Evolutionary conservation across 2,797 vertebrate species (phyloP).

Genomic region (Pangasius djambal): DNA sequence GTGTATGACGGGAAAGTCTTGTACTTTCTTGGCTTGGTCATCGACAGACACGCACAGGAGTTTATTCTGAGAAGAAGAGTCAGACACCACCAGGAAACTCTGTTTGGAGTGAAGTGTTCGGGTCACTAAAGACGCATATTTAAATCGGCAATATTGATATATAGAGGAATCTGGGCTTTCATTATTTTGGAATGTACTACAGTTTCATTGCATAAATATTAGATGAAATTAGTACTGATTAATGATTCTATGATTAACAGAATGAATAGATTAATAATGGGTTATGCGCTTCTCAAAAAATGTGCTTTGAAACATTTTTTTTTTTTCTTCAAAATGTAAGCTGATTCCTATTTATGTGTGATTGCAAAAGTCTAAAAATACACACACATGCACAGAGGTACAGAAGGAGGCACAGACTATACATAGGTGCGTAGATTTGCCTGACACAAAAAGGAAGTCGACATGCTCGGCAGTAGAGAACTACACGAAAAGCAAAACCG

Average conservation of each 20-base stretch:
- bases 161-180: neutral
- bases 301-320: neutral
- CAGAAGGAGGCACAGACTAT: neutral
- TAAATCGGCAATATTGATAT: neutral
- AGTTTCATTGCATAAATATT: neutral
- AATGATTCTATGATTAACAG: no score
- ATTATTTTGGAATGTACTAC: neutral
- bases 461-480: slow-evolving; percentile 22
- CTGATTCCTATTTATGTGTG: neutral
- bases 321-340: neutral
- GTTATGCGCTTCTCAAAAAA: neutral
- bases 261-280: no score
- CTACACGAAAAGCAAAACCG: slow-evolving; percentile 3
- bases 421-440: slow-evolving; percentile 4
- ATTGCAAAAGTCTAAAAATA: neutral
- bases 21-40: slow-evolving; percentile 57
- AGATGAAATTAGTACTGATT: neutral
- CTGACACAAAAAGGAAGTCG: slow-evolving; percentile 68
- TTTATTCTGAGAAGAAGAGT: slow-evolving; percentile 63
- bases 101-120: slow-evolving; percentile 44
- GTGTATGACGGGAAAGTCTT: slow-evolving; percentile 66
- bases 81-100: slow-evolving; percentile 78
- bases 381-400: neutral
- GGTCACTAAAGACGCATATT: neutral
- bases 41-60: slow-evolving; percentile 74